phyloP scores from a whole-genome alignment of 2,888 invertebrate genomes.

The Gryllus longicercus region DNA sequence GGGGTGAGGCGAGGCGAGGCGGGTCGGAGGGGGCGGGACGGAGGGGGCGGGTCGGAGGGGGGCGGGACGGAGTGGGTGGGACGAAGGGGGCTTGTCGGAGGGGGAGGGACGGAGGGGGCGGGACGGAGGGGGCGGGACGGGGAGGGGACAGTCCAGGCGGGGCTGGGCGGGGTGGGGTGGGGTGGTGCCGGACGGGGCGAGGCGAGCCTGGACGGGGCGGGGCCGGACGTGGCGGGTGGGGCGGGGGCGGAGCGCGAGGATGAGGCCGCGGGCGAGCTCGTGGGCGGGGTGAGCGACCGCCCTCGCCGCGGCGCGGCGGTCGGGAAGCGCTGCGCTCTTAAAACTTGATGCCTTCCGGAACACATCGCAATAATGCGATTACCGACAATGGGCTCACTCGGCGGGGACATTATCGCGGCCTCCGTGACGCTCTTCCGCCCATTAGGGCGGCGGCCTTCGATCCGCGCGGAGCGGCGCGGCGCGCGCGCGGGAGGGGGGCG shows the following conservation, averaged over 20 bases:
- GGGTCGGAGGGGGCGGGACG: too few relatives aligned
- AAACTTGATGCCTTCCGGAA: constrained; percentile 10
- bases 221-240: background rate
- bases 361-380: constrained; percentile 17
- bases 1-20: too few relatives aligned
- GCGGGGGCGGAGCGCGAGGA: background rate
- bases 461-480: background rate
- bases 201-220: too few relatives aligned
- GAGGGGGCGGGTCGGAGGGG: background rate
- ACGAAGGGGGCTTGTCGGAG: background rate
- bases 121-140: background rate
- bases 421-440: background rate
- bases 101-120: background rate
- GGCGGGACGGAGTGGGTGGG: background rate
- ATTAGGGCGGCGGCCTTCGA: constrained; percentile 6
- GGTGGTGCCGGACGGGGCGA: background rate
- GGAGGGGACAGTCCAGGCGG: too few relatives aligned
- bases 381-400: background rate
- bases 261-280: background rate
- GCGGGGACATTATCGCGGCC: constrained; percentile 1
- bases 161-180: background rate
- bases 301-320: background rate
- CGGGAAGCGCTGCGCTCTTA: background rate
- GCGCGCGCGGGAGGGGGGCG: background rate
- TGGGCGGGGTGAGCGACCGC: background rate